phyloP scores from a whole-genome alignment of 2,888 invertebrate genomes.

The Villa cingulata region DNA sequence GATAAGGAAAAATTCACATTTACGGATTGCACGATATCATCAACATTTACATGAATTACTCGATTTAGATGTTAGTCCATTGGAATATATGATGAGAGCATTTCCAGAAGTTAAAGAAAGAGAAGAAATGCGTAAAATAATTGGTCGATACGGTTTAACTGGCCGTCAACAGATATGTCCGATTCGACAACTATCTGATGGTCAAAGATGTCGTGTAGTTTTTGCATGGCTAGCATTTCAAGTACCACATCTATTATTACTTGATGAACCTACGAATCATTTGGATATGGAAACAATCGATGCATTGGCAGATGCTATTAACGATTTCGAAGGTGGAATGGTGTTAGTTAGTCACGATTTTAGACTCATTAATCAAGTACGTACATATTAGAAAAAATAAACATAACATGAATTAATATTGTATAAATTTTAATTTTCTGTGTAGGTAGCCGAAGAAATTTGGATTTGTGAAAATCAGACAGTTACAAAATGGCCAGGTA shows the following conservation, averaged over 20 bases:
- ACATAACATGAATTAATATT: not conserved
- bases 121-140: slow-evolving; percentile 98
- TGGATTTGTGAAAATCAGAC: slow-evolving; percentile 97
- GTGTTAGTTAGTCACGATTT: slow-evolving; percentile 99
- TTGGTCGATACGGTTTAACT: slow-evolving; percentile 93
- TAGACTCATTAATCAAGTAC: slow-evolving; percentile 92
- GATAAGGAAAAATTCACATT: slow-evolving; percentile 96
- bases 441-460: slow-evolving; percentile 93
- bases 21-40: slow-evolving; percentile 94
- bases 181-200: slow-evolving; percentile 66
- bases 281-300: slow-evolving; percentile 98
- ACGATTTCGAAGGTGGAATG: slow-evolving; percentile 96
- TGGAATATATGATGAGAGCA: slow-evolving; percentile 96
- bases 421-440: not conserved
- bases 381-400: not conserved
- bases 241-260: slow-evolving; percentile 80
- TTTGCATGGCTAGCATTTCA: slow-evolving; percentile 99
- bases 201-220: slow-evolving; percentile 95
- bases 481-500: slow-evolving; percentile 94
- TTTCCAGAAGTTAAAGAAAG: slow-evolving; percentile 95
- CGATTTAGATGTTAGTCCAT: slow-evolving; percentile 84
- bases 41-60: slow-evolving; percentile 95
- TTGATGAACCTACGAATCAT: slow-evolving; percentile 81
- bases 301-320: slow-evolving; percentile 92
- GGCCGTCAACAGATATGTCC: slow-evolving; percentile 79